These are phyloP conservation scores for Drosophila trichaetosa DNA, from an alignment of 2,888 invertebrate species.

Conservation along the genomic window DNA sequence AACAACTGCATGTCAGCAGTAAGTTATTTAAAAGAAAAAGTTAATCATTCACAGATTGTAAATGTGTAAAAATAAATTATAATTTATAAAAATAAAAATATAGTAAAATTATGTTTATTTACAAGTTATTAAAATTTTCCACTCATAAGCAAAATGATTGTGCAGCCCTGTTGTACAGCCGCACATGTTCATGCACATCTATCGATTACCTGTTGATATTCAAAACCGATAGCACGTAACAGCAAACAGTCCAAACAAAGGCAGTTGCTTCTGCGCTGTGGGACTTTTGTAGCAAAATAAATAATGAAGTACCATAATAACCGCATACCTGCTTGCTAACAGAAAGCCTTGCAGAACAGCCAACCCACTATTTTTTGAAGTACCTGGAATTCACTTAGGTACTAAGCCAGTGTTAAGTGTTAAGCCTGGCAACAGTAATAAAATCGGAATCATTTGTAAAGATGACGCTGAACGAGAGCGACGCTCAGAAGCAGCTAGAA, in stretches of 20 bases:
- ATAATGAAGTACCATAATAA: constrained; percentile 8
- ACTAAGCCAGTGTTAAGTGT: constrained; percentile 1
- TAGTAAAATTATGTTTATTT: background rate
- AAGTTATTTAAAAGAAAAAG: background rate
- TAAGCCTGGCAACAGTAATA: constrained; percentile 11
- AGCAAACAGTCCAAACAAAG: constrained; percentile 33
- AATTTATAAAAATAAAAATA: background rate
- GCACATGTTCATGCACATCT: background rate
- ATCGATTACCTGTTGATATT: constrained; percentile 45
- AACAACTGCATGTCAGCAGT: background rate
- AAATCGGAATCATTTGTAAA: constrained; percentile 34
- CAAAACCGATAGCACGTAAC: constrained; percentile 45
- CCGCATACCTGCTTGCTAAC: constrained; percentile 43
- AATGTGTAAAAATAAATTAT: background rate
- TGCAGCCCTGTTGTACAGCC: background rate
- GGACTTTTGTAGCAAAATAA: constrained; percentile 11
- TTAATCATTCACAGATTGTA: too few species aligned
- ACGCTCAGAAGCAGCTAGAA: constrained; percentile 93
- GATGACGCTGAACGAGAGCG: constrained; percentile 85
- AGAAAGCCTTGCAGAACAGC: constrained; percentile 14
- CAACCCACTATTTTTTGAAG: background rate
- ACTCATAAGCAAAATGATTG: background rate
- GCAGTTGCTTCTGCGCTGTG: constrained; percentile 59
- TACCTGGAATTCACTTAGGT: constrained; percentile 43
- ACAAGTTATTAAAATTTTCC: background rate